Evolutionary conservation across 2,113 vertebrate species (phyloP).

Genomic region (Apeltes quadracus): DNA sequence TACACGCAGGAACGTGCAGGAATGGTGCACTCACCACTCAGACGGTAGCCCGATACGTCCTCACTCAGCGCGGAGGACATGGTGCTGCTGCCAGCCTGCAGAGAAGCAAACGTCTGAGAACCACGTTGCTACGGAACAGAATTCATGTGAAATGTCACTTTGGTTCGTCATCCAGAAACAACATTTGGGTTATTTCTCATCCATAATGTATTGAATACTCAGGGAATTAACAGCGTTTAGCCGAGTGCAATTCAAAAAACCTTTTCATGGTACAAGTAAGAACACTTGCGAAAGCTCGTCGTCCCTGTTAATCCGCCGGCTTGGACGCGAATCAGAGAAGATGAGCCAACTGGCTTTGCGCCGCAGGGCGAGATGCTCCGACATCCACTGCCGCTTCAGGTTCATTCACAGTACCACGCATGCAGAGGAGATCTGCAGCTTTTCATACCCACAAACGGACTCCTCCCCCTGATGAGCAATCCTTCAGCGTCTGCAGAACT

Average conservation of each 20-base stretch:
- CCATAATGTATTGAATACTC: background rate
- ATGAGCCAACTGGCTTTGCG: background rate
- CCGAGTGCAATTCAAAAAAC: background rate
- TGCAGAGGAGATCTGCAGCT: background rate
- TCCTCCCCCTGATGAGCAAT: background rate
- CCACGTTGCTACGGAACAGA: background rate
- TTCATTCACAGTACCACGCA: background rate
- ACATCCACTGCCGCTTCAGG: constrained; percentile 13
- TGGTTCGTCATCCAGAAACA: background rate
- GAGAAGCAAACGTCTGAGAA: background rate
- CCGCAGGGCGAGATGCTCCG: constrained; percentile 4
- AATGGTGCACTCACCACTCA: constrained; percentile 77
- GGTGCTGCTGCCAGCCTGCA: constrained; percentile 73
- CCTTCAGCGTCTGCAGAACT: background rate
- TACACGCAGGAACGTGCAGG: background rate
- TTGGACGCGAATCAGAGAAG: constrained; percentile 15
- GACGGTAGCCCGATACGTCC: constrained; percentile 82
- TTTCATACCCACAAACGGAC: background rate
- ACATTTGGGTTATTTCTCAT: background rate
- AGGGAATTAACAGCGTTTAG: background rate
- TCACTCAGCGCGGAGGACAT: constrained; percentile 80
- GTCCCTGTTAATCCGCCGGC: background rate
- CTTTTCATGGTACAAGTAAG: background rate
- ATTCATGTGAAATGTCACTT: background rate
- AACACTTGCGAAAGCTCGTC: background rate